These are phyloP conservation scores for Rhabdornis inornatus DNA, from an alignment of 2,113 vertebrate species.

Conservation along the genomic window DNA sequence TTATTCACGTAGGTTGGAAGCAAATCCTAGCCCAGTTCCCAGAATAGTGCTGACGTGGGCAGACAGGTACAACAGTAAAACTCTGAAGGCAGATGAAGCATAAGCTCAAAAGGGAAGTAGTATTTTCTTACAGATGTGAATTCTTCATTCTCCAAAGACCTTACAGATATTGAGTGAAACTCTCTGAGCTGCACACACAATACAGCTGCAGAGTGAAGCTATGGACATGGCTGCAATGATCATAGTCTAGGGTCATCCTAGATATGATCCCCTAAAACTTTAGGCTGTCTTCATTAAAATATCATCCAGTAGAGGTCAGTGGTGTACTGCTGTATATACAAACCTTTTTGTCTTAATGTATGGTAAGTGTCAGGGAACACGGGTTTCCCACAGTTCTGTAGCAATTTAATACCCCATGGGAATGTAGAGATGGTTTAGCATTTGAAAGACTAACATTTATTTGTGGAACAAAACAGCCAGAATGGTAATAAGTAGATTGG, in stretches of 20 bases:
- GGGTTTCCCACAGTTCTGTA: background rate
- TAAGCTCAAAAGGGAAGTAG: background rate
- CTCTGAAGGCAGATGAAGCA: background rate
- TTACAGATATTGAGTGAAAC: background rate
- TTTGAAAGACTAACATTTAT: background rate
- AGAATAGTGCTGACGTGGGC: background rate
- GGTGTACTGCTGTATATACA: background rate
- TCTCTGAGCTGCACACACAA: background rate
- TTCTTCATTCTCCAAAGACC: background rate
- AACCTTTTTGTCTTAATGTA: background rate
- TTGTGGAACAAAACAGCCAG: background rate
- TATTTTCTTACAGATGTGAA: background rate
- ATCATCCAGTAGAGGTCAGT: slow-evolving; percentile 48
- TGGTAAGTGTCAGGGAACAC: background rate
- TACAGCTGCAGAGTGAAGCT: background rate
- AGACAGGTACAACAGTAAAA: background rate
- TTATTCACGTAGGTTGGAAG: background rate
- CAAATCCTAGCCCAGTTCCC: background rate
- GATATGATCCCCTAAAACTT: too few relatives aligned
- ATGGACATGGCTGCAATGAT: rapidly evolving
- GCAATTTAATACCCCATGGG: background rate
- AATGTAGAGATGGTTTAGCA: background rate
- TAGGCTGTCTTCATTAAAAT: background rate
- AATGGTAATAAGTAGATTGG: background rate
- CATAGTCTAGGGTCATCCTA: background rate